Percentiles rank a stretch among this genome's conserved stretches.
Evolutionary conservation across 2,797 vertebrate species (phyloP).

Genomic region (Tolypeutes matacus): DNA sequence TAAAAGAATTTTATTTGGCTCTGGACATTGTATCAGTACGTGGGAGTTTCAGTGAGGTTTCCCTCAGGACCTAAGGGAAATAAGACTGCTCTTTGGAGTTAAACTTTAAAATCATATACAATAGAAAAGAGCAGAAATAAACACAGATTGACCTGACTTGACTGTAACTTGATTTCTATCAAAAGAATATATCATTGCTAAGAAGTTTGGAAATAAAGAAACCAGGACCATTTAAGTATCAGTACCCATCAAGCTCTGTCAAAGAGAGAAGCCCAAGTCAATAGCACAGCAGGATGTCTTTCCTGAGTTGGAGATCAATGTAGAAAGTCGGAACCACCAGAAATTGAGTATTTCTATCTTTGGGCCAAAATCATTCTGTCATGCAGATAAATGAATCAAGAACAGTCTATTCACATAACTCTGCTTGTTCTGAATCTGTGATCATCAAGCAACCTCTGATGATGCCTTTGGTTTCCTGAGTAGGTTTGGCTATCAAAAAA

Average conservation of each 20-base stretch:
- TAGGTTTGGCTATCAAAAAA: neutral
- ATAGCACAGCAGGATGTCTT: neutral
- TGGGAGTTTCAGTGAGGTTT: conserved; percentile 28
- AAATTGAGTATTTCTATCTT: conserved; percentile 30
- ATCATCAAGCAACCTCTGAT: neutral
- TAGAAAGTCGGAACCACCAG: neutral
- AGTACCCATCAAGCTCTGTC: neutral
- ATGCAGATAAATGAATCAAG: conserved; percentile 1
- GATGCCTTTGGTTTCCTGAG: neutral
- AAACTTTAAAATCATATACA: neutral
- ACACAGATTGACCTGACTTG: conserved; percentile 30
- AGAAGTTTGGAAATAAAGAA: conserved; percentile 65
- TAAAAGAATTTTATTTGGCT: conserved; percentile 47
- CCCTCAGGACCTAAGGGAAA: neutral
- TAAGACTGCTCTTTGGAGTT: neutral
- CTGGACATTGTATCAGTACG: conserved; percentile 6
- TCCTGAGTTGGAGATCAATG: conserved; percentile 18
- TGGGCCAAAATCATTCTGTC: conserved; percentile 6
- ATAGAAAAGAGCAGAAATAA: conserved; percentile 21
- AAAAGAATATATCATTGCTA: conserved; percentile 53
- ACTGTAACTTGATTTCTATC: conserved; percentile 69
- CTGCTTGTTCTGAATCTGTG: neutral
- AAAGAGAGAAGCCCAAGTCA: conserved; percentile 23
- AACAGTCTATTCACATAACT: neutral
- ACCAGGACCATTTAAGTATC: neutral